These are phyloP conservation scores for Myiozetetes cayanensis DNA, from an alignment of 2,113 vertebrate genomes.

Conservation along the genomic window DNA sequence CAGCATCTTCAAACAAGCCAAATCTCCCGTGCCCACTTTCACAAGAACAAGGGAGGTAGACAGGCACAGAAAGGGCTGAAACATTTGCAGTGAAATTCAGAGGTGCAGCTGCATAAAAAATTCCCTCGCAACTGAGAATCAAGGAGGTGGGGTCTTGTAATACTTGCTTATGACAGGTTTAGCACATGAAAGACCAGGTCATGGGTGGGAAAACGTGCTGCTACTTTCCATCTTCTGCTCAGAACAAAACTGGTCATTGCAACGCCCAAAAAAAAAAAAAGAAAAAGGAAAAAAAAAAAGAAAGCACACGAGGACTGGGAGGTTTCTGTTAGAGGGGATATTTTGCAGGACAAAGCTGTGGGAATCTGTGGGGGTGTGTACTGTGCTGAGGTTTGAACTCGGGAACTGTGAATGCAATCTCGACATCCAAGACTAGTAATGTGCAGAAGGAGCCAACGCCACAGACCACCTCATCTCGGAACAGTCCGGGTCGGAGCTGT, in stretches of 20 bases:
- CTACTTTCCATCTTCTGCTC: background rate
- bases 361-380: constrained; percentile 43
- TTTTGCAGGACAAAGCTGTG: constrained; percentile 14
- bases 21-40: background rate
- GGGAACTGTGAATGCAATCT: constrained; percentile 11
- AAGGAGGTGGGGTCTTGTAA: background rate
- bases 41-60: background rate
- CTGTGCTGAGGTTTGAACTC: constrained; percentile 26
- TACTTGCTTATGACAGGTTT: background rate
- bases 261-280: background rate
- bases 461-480: constrained; percentile 20
- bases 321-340: background rate
- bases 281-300: background rate
- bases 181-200: background rate
- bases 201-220: background rate
- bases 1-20: background rate
- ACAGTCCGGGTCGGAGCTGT: background rate
- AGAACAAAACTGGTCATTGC: background rate
- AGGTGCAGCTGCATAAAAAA: background rate
- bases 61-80: background rate
- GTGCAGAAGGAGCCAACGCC: background rate
- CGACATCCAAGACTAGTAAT: background rate
- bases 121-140: accelerated
- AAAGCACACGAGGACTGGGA: background rate
- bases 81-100: background rate